These are phyloP conservation scores for Melinopterus prodromus DNA, from an alignment of 2,888 invertebrate species.

Conservation along the genomic window DNA sequence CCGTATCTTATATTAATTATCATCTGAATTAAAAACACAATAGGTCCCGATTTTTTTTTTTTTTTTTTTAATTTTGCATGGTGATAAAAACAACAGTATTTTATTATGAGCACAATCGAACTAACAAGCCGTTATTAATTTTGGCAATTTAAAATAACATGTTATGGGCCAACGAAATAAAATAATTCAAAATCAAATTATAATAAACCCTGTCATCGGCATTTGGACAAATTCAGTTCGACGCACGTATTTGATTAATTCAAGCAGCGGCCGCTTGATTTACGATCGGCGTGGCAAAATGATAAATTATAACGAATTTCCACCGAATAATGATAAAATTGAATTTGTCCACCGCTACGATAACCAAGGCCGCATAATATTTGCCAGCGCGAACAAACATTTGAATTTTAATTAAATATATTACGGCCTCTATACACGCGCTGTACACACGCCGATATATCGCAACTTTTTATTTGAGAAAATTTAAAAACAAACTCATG, in stretches of 20 bases:
- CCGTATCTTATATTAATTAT: too few relatives aligned
- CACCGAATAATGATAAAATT: not conserved
- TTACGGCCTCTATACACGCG: not conserved
- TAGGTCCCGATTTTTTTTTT: too few relatives aligned
- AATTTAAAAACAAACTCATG: too few relatives aligned
- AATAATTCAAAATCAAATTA: not conserved
- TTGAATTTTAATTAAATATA: not conserved
- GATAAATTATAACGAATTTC: not conserved
- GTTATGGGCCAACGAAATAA: not conserved
- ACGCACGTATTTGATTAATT: not conserved
- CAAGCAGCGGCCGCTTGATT: not conserved
- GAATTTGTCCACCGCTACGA: not conserved
- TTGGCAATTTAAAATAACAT: conserved; percentile 4
- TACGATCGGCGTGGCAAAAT: not conserved
- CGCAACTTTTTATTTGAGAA: too few relatives aligned
- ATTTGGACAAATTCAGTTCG: not conserved
- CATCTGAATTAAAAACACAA: too few relatives aligned
- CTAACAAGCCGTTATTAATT: not conserved
- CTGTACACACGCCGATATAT: too few relatives aligned
- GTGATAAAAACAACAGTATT: not conserved
- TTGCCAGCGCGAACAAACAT: not conserved
- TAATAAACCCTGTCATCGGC: not conserved
- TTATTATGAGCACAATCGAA: not conserved
- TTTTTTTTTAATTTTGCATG: too few relatives aligned
- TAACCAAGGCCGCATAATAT: not conserved